Percentiles rank a stretch among this genome's conserved stretches.
Evolutionary conservation across 1,140 invertebrate genomes (phyloP).

Genomic region (Plutomurus gul): DNA sequence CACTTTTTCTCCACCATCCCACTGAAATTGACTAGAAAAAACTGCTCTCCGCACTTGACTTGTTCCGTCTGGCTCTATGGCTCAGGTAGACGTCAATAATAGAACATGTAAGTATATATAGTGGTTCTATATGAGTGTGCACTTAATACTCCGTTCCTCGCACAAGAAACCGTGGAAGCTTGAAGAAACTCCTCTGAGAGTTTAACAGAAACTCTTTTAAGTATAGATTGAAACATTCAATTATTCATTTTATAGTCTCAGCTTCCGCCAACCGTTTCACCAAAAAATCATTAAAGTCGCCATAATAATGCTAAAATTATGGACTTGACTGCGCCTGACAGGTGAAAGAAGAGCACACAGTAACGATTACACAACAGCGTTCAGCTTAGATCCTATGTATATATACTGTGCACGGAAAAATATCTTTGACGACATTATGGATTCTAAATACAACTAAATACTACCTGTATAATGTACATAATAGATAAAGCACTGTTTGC

Average conservation of each 20-base stretch:
- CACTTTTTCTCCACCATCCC: too few species aligned
- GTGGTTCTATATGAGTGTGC: too few species aligned
- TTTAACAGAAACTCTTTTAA: constrained; percentile 36
- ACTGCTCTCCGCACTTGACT: too few species aligned
- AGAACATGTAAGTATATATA: too few species aligned
- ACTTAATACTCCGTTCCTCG: not conserved
- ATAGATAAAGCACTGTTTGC: too few species aligned
- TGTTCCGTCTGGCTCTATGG: not conserved
- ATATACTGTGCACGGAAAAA: too few species aligned
- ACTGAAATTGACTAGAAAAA: too few species aligned
- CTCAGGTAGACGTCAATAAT: too few species aligned
- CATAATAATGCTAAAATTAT: constrained; percentile 4
- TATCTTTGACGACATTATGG: too few species aligned
- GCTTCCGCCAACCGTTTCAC: constrained; percentile 45
- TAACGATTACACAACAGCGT: not conserved
- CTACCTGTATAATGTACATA: too few species aligned
- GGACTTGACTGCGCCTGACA: not conserved
- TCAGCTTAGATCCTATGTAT: too few species aligned
- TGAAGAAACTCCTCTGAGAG: not conserved
- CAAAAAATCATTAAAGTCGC: constrained; percentile 21
- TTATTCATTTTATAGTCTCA: constrained; percentile 50
- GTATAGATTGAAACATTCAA: constrained; percentile 50
- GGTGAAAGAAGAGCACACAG: not conserved
- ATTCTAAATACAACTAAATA: too few species aligned
- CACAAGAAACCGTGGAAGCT: not conserved